Evolutionary conservation across 1,140 invertebrate genomes (phyloP), one percentile per base, ranked within the genome.

Genomic region (Caenorhabditis remanei): DNA sequence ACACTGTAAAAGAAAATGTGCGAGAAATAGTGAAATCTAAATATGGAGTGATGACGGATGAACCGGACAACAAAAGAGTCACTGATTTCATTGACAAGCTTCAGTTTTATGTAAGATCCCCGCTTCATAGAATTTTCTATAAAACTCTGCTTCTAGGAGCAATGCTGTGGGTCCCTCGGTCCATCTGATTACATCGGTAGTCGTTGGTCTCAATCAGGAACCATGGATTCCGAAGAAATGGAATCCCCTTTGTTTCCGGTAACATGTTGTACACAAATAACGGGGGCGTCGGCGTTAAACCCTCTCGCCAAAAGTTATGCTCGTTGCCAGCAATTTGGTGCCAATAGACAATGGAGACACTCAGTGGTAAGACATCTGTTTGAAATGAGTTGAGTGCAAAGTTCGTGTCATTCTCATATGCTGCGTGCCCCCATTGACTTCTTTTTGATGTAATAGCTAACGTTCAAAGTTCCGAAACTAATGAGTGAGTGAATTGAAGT

Each of bases 31-130:
- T 90, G 16, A 85, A 90, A 58, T 83, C 86, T 40, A 85, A 89
- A 71, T 90, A 90, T 79, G 89, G 89, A 24, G 87, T 90, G 19
- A 50, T 58, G n/a, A 71, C 58, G 53, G 55, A 86, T 40, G 58
- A 82, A 24, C 58, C 50, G 24, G 82, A 79, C 13, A 90, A 90
- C 56, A 55, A 84, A n/a, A 79, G 61, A 16, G 58, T 90, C 24
- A 90, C 89, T 7, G 41, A 71, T 16, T 67, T 90, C 40, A 87
- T 90, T 24, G 86, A 90, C 75, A 90, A 88, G 50, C 63, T 90
- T 83, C 89, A 90, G 63, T 90, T 90, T 84, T 85, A 87, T 86
- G 89, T 90, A 75, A 90, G 89, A 83, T 19, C 16, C 14, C 63
- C 32, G 32, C 55, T 0, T 32, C 40, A 0, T 24, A 83, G 16